A percentile compares a stretch with the other conserved stretches of the same genome.
Conservation (phyloP, 37 sponge, comb jelly and placozoan genomes). For the Halisarca cf. caerulea region DNA sequence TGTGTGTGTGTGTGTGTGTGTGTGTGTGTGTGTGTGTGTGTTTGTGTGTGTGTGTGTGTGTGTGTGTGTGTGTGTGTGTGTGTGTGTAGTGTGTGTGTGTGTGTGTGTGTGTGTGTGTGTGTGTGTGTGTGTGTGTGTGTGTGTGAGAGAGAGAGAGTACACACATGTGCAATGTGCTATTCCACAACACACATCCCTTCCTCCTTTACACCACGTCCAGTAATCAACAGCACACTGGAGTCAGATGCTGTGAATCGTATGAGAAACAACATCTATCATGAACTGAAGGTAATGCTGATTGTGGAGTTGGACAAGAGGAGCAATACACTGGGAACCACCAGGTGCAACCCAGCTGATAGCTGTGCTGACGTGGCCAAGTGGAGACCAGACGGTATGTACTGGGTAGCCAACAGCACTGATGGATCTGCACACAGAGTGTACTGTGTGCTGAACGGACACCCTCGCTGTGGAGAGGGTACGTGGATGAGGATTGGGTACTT, state of each 20-base stretch:
- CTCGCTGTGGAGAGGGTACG: slow-evolving; percentile 1
- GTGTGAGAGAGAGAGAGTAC: no score
- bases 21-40: no score
- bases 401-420: not conserved
- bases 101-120: no score
- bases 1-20: no score
- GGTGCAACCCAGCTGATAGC: not conserved
- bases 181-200: no score
- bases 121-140: no score
- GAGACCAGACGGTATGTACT: not conserved
- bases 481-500: slow-evolving; percentile 7
- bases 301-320: not conserved
- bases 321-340: not conserved
- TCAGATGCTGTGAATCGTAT: not conserved
- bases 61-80: no score
- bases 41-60: no score
- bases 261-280: not conserved
- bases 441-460: not conserved
- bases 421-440: not conserved
- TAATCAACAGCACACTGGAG: not conserved
- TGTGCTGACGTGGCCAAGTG: not conserved
- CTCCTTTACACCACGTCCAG: no score
- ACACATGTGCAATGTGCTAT: no score
- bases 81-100: no score
- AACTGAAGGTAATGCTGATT: not conserved